Conservation (phyloP, 2,113 vertebrate genomes). For the Ceyx cyanopectus region DNA sequence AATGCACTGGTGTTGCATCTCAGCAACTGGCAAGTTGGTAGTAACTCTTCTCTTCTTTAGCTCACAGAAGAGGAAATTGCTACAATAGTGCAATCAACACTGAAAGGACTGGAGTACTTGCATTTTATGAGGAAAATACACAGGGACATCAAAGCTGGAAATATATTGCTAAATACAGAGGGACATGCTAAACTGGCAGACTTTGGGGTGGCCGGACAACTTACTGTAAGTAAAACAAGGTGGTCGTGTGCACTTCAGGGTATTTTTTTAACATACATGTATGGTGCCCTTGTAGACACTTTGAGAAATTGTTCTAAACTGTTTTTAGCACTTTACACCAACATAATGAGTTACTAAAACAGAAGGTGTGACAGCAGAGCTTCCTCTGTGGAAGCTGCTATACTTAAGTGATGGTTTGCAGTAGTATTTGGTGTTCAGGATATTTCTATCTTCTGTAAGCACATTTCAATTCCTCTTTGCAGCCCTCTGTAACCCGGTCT, state of each 20-base stretch:
- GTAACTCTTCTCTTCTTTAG: conserved; percentile 72
- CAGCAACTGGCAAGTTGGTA: not conserved
- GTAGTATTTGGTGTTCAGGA: not conserved
- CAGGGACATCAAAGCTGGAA: conserved; percentile 96
- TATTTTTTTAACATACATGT: not conserved
- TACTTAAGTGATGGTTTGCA: not conserved
- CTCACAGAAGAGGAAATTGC: conserved; percentile 92
- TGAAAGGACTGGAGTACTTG: conserved; percentile 94
- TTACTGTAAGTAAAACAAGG: conserved; percentile 84
- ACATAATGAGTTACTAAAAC: not conserved
- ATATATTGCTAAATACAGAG: conserved; percentile 93
- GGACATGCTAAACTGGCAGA: conserved; percentile 96
- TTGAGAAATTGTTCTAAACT: not conserved
- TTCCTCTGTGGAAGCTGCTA: not conserved
- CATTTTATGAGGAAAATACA: conserved; percentile 99
- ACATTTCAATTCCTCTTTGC: not conserved
- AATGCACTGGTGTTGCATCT: not conserved
- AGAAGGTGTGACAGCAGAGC: not conserved
- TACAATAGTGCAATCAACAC: conserved; percentile 88
- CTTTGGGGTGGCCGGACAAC: conserved; percentile 95
- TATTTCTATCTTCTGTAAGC: not conserved
- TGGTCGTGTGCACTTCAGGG: not conserved
- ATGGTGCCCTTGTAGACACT: not conserved
- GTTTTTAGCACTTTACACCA: not conserved
- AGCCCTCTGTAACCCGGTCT: not conserved